A percentile compares a stretch with the other conserved stretches of the same genome.
Conservation (phyloP, 2,113 vertebrate genomes). For the Chrysemys picta region DNA sequence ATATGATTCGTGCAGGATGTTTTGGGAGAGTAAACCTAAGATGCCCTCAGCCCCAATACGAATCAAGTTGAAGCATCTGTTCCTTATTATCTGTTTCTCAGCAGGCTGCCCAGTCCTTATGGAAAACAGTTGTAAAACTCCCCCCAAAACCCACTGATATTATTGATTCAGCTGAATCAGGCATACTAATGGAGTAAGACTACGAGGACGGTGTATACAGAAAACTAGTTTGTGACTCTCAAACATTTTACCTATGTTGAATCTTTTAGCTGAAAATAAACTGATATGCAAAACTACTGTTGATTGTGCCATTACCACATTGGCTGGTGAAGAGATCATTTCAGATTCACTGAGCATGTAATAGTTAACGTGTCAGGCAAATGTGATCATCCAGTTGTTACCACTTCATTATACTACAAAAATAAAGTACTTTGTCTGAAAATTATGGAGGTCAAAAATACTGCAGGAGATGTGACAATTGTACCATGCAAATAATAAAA, state of each 20-base stretch:
- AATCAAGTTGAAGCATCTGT: constrained; percentile 66
- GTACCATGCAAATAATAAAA: background rate
- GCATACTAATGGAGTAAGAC: background rate
- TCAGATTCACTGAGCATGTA: background rate
- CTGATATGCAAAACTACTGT: background rate
- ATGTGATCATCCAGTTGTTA: background rate
- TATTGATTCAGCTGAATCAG: constrained; percentile 8
- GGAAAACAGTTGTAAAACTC: constrained; percentile 43
- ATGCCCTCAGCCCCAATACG: constrained; percentile 31
- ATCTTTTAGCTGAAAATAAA: background rate
- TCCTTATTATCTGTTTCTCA: constrained; percentile 64
- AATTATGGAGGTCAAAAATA: background rate
- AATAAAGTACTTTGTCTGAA: background rate
- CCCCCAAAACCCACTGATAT: constrained; percentile 44
- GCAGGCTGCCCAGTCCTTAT: constrained; percentile 50
- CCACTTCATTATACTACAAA: background rate
- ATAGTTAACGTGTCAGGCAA: background rate
- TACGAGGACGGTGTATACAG: background rate
- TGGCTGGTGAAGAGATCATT: background rate
- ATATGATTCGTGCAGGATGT: constrained; percentile 67
- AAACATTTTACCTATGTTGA: background rate
- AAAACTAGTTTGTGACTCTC: background rate
- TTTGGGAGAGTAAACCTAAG: constrained; percentile 61
- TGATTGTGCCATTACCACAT: background rate
- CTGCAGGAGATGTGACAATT: background rate